Percentiles rank a stretch among this genome's conserved stretches.
Evolutionary conservation across 2,797 vertebrate species (phyloP).

Genomic region (Pelochelys cantorii): DNA sequence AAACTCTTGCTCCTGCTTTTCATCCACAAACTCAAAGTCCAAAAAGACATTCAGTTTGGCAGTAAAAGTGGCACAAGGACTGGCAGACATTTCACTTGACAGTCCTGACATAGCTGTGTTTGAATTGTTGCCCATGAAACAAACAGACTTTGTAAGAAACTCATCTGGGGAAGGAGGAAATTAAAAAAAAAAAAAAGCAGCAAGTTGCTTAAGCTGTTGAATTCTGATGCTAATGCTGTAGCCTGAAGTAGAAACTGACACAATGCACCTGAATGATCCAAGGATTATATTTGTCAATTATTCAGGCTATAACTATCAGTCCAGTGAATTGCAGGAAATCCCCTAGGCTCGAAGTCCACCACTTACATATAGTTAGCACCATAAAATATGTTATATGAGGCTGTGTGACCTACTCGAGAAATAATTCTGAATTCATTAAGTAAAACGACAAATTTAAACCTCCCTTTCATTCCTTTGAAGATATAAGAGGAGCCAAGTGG

Average conservation of each 20-base stretch:
- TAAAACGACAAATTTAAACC: background rate
- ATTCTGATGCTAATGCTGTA: background rate
- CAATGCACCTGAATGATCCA: background rate
- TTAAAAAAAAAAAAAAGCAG: accelerated
- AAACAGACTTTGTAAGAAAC: accelerated
- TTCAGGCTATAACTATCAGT: accelerated
- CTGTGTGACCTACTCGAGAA: background rate
- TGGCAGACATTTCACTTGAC: background rate
- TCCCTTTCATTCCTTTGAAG: background rate
- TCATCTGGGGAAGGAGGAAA: accelerated
- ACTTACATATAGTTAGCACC: accelerated
- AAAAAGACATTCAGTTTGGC: background rate
- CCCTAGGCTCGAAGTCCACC: background rate
- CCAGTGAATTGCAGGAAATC: background rate
- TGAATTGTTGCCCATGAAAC: background rate
- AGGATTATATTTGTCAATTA: background rate
- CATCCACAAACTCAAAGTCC: background rate
- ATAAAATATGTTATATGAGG: accelerated
- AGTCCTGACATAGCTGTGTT: background rate
- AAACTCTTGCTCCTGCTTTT: background rate
- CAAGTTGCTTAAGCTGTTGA: background rate
- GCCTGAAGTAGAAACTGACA: background rate
- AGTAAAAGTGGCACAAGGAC: background rate
- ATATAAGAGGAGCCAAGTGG: conserved; percentile 10
- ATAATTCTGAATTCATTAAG: background rate